Percentiles rank a stretch among this genome's conserved stretches.
Evolutionary conservation across 2,797 vertebrate genomes (phyloP).

Genomic region (Rhinella marina): DNA sequence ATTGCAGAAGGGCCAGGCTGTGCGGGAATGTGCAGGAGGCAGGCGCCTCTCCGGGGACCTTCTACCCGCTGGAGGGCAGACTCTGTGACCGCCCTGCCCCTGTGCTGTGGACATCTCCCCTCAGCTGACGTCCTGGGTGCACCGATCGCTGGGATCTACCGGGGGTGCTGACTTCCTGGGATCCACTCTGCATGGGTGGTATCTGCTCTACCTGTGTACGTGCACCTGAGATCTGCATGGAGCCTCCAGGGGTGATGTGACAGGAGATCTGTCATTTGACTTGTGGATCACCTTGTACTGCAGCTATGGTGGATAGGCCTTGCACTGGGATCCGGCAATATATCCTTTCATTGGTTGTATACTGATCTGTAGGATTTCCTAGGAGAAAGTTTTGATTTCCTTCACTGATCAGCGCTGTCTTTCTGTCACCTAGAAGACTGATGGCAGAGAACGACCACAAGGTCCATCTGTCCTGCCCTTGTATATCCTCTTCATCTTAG

Average conservation of each 20-base stretch:
- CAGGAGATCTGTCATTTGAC: neutral
- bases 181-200: no score
- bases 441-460: neutral
- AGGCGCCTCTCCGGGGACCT: neutral
- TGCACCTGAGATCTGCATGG: neutral
- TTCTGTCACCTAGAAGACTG: no score
- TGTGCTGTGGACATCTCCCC: no score
- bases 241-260: neutral
- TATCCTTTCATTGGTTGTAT: no score
- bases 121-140: no score
- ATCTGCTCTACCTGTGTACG: no score
- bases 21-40: constrained; percentile 58
- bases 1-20: constrained; percentile 60
- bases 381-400: neutral
- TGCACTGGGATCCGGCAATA: neutral
- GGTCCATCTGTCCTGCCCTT: no score
- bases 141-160: no score
- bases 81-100: no score
- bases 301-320: constrained; percentile 28
- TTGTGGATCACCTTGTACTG: neutral
- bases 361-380: neutral
- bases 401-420: neutral
- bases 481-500: no score
- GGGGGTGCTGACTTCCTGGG: no score
- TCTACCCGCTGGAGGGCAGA: no score